Base-by-base conservation (phyloP, 2,888 invertebrate genomes). In the Meliscaeva auricollis region DNA sequence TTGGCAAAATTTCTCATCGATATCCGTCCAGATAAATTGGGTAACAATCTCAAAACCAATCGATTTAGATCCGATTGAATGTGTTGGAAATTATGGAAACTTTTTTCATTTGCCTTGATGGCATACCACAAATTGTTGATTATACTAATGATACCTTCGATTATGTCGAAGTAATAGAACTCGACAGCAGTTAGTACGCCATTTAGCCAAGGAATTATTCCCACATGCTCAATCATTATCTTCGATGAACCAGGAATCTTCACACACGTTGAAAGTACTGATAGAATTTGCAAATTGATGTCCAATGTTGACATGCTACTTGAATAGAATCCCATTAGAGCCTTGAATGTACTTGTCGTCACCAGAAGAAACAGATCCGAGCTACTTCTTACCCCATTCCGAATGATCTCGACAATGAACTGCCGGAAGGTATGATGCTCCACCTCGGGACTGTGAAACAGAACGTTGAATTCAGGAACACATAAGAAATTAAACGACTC, bases 391-490 rank as follows among this genome's bases (percentile, higher is more conserved):
- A 97, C 93, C 1, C 98, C 97, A 88, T 97, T 95, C 15, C 93
- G 93, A 38, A 98, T 93, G 8, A 97, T 92, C 88, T 95, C 94
- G 9, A 98, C 92, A 41, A 98, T 95, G 95, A 98, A 98, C 30
- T 93, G 92, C 54, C 96, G 93, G 88, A 97, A 95, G 0, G 94
- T 93, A 20, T 94, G 93, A 70, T 94, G 93, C 88, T 96, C 94
- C 0, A 96, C 93, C 74, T 96, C 96, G 9, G 95, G 94, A 84
- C 96, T 97, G 90, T 97, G 96, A 89, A 98, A 96, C 44, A 98
- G 94, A 68, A 96, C 95, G 81, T 97, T 95, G 89, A 98, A 95
- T 90, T 98, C 98, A 0, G 98, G 98, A n/a, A 98, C 95, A 3
- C 95, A 94, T 13, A 94, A 93, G 15, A 98, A 93, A 90, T 97